A percentile compares a stretch with the other conserved stretches of the same genome.
These are phyloP conservation scores for Gopherus evgoodei DNA, from an alignment of 2,113 vertebrate species.

Conservation along the genomic window DNA sequence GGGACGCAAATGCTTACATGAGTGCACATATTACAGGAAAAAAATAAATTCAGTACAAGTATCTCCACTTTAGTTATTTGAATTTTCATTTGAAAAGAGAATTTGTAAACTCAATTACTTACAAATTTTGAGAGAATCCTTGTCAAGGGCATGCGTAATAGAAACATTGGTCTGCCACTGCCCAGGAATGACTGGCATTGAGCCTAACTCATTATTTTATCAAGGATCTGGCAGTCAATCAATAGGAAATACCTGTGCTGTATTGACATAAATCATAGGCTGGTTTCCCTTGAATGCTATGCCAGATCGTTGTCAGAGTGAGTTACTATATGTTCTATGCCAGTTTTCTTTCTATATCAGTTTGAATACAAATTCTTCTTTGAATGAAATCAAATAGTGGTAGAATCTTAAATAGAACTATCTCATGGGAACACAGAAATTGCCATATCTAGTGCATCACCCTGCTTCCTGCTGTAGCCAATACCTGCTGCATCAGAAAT, in stretches of 20 bases:
- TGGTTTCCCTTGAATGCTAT: constrained; percentile 78
- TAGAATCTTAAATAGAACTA: constrained; percentile 34
- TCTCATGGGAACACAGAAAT: neutral
- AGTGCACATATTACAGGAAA: neutral
- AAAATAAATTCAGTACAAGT: neutral
- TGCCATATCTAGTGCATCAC: constrained; percentile 33
- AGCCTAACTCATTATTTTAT: constrained; percentile 82
- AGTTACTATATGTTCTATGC: constrained; percentile 66
- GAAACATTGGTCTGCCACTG: constrained; percentile 58
- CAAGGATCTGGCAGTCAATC: constrained; percentile 82
- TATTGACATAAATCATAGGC: constrained; percentile 86
- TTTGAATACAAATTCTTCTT: constrained; percentile 67
- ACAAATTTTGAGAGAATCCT: constrained; percentile 61
- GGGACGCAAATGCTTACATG: constrained; percentile 11
- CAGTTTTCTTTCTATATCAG: constrained; percentile 76
- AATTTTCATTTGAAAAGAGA: constrained; percentile 42
- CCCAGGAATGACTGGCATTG: constrained; percentile 71
- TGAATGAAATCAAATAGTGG: constrained; percentile 68
- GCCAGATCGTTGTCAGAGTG: constrained; percentile 76
- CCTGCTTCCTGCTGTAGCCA: constrained; percentile 26
- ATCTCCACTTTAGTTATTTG: constrained; percentile 17
- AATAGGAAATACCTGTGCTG: constrained; percentile 82
- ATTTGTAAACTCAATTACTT: constrained; percentile 61
- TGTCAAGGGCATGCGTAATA: constrained; percentile 66
- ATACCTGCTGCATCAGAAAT: neutral